Evolutionary conservation across 2,113 vertebrate species (phyloP).

Genomic region (Brachyhypopomus gauderio): DNA sequence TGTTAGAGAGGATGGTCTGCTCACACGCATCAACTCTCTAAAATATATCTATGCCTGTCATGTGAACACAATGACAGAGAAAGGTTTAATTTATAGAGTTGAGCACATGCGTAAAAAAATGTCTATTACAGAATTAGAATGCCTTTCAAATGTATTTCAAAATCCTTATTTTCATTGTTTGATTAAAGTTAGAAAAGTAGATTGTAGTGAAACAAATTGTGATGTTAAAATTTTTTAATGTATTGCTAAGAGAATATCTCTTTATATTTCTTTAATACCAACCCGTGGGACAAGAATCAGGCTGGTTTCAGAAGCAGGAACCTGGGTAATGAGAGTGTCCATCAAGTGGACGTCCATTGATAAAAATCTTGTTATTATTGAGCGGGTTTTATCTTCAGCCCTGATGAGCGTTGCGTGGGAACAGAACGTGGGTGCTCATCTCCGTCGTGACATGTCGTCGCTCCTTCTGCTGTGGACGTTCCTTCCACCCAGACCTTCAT

Average conservation of each 20-base stretch:
- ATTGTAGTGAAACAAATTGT: neutral
- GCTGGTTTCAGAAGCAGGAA: neutral
- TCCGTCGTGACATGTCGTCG: conserved; percentile 48
- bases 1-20: conserved; percentile 69
- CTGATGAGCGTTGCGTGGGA: conserved; percentile 33
- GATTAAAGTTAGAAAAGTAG: neutral
- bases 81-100: neutral
- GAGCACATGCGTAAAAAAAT: neutral
- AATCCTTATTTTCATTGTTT: neutral
- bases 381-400: conserved; percentile 16
- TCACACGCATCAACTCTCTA: conserved; percentile 49
- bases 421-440: conserved; percentile 24
- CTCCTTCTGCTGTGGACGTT: conserved; percentile 42
- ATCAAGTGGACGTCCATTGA: neutral
- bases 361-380: conserved; percentile 28
- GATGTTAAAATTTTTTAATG: too few species aligned
- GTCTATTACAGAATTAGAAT: neutral
- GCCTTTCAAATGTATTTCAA: neutral
- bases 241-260: neutral
- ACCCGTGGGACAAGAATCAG: neutral
- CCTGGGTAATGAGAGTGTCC: neutral
- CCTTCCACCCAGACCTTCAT: conserved; percentile 46
- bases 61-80: neutral
- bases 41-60: conserved; percentile 13
- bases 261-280: neutral